Evolutionary conservation across 2,888 invertebrate species (phyloP), one percentile per base, ranked within the genome.

Genomic region (Lottia gigantea): DNA sequence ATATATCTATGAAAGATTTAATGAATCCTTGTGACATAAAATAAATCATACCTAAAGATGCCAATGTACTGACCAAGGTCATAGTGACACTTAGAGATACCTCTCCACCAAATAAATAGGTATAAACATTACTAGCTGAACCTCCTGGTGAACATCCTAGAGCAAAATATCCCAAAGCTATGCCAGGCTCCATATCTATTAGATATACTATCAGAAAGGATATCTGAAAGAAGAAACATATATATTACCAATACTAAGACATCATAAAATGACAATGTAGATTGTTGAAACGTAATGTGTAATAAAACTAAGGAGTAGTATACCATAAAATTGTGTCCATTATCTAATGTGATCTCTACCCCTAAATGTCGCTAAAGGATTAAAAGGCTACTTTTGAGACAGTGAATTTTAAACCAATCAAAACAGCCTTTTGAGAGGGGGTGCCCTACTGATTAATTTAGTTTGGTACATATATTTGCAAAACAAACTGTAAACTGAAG

Each of bases 71-170:
- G 72, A 96, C 90, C 14, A 97, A 93, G 0, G 98, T 98, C 97
- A 99, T 97, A 15, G 98, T 94, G 62, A 99, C 92, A 1, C 97
- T 97, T 63, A 99, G 91, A 88, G 96, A 94, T 8, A 98, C 92
- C 89, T 98, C 98, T 8, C 97, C 98, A 8, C 94, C 95, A 4
- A 98, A 91, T 16, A 98, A 92, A 76, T 95, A 93, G 0, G 97
- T 94, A 96, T 98, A 99, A 80, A 97, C 95, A 88, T 98, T 99
- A 64, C 97, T 97, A 40, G 98, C 97, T 0, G 97, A 97, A 0
- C 98, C 91, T 12, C 90, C 91, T 46, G 91, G 91, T 64, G 89
- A 86, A 77, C 90, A 90, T 0, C 90, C 90, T 47, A 89, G 82
- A 14, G 90, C 88, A 76, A 90, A 90, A 45, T 90, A 83, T 2